Evolutionary conservation across 2,797 vertebrate genomes (phyloP).

Genomic region (Peromyscus eremicus): DNA sequence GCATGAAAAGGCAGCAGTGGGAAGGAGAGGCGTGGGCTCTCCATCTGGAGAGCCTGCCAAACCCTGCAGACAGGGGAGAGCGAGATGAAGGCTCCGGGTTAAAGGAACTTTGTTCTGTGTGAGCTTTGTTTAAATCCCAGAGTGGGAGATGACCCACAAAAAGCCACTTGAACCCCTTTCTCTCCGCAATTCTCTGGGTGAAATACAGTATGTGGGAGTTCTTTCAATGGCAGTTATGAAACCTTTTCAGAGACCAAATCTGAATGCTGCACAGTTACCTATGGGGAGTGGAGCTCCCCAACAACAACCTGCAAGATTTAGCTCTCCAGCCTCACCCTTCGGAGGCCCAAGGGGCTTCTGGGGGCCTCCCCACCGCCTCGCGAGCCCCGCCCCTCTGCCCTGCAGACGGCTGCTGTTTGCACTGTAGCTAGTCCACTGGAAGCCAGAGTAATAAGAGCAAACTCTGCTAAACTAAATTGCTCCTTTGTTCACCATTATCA

Average conservation of each 20-base stretch:
- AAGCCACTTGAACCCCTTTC: conserved; percentile 79
- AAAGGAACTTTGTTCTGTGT: conserved; percentile 82
- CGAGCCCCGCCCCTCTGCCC: neutral
- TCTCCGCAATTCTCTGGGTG: conserved; percentile 73
- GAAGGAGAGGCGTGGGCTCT: conserved; percentile 54
- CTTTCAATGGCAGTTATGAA: conserved; percentile 74
- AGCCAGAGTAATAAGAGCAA: conserved; percentile 76
- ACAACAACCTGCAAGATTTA: neutral
- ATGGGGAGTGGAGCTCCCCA: neutral
- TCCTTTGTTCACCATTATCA: conserved; percentile 84
- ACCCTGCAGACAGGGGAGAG: conserved; percentile 55
- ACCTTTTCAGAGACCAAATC: conserved; percentile 73
- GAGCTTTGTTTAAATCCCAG: conserved; percentile 84
- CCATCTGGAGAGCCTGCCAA: conserved; percentile 61
- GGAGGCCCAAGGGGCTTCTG: neutral
- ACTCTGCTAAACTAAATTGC: conserved; percentile 83
- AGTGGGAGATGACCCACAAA: conserved; percentile 84
- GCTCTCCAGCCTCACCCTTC: neutral
- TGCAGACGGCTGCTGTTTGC: conserved; percentile 21
- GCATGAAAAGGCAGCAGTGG: conserved; percentile 67
- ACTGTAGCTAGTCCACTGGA: conserved; percentile 69
- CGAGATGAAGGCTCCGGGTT: conserved; percentile 70
- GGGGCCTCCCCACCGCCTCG: neutral
- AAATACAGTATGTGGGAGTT: conserved; percentile 83
- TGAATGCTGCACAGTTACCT: conserved; percentile 64